These are phyloP conservation scores for Trachops cirrhosus DNA, from an alignment of 2,797 vertebrate species.

Conservation along the genomic window DNA sequence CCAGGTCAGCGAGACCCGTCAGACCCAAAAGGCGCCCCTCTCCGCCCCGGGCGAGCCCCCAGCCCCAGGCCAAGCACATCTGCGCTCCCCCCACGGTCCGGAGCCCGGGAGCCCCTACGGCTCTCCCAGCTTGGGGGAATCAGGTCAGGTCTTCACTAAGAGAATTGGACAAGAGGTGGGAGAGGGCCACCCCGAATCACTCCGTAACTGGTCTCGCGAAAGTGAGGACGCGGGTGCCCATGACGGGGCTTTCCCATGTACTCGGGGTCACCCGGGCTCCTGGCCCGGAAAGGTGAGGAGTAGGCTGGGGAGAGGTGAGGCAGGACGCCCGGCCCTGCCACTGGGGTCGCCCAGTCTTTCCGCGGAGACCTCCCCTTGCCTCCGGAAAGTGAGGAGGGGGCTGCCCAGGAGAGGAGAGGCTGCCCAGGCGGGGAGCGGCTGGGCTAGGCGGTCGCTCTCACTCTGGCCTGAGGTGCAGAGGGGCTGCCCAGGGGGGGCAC, in stretches of 20 bases:
- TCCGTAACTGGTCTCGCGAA: not conserved
- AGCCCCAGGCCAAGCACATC: not conserved
- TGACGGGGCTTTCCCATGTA: not conserved
- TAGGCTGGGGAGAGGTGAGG: not conserved
- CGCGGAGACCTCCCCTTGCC: not conserved
- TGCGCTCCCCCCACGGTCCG: not conserved
- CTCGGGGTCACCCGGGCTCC: not conserved
- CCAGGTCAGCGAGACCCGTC: not conserved
- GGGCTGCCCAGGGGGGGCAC: not conserved
- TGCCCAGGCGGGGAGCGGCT: not conserved
- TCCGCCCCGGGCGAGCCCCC: not conserved
- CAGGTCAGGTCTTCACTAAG: not conserved
- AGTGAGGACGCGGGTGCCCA: not conserved
- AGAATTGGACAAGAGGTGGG: not conserved
- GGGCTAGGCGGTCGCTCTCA: not conserved
- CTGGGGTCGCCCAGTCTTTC: not conserved
- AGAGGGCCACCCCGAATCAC: not conserved
- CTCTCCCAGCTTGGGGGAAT: not conserved
- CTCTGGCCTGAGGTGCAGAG: not conserved
- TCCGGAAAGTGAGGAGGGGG: not conserved
- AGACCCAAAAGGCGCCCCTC: not conserved
- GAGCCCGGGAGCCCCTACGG: not conserved
- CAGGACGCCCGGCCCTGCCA: not conserved
- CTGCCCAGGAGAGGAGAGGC: not conserved
- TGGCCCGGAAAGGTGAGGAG: not conserved